phyloP scores from a whole-genome alignment of 2,113 vertebrate genomes.

The Strix uralensis region DNA sequence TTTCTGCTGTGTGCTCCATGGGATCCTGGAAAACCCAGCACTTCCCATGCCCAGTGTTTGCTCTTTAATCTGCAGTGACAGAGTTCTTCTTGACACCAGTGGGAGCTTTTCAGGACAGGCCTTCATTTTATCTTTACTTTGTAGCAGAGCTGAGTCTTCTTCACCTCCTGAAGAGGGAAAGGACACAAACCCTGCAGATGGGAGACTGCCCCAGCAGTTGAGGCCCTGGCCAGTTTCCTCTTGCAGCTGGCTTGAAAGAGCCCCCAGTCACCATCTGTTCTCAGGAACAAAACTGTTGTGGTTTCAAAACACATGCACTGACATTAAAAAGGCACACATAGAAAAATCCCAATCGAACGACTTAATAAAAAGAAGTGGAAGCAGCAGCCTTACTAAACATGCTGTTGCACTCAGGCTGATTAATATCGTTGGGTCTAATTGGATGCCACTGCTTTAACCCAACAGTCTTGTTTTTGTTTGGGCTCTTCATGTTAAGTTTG shows the following conservation, averaged over 20 bases:
- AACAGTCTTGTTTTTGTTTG: not conserved
- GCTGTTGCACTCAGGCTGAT: not conserved
- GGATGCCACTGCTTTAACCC: not conserved
- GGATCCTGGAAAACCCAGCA: not conserved
- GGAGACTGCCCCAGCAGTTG: not conserved
- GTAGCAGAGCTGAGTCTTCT: not conserved
- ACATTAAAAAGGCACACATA: not conserved
- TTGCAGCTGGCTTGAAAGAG: slow-evolving; percentile 18
- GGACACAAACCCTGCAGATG: not conserved
- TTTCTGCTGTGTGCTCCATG: not conserved
- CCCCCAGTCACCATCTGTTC: slow-evolving; percentile 16
- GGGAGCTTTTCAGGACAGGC: not conserved
- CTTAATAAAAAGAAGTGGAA: not conserved
- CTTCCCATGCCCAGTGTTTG: not conserved
- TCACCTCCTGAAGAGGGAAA: not conserved
- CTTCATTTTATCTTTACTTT: not conserved
- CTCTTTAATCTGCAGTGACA: not conserved
- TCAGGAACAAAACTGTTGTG: slow-evolving; percentile 3
- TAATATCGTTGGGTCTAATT: not conserved
- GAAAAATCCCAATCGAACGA: not conserved
- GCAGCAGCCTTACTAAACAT: not conserved
- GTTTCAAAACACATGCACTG: slow-evolving; percentile 7
- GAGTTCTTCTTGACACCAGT: not conserved
- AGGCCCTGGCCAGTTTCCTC: not conserved
- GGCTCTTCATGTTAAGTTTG: not conserved